These are phyloP conservation scores for Danio tinwini DNA, from an alignment of 2,797 vertebrate genomes.

Conservation along the genomic window DNA sequence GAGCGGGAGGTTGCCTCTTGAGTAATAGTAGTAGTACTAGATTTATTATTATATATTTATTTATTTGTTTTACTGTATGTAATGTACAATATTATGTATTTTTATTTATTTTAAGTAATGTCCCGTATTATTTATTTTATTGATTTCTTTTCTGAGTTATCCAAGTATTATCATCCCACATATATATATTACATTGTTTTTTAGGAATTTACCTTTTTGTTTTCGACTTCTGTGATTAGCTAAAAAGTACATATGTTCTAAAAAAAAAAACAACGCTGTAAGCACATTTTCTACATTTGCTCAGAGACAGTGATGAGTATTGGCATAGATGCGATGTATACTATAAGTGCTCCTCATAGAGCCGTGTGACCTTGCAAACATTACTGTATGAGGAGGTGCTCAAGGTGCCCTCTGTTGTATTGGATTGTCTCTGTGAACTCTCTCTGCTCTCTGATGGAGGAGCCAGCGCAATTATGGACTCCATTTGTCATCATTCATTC, in stretches of 20 bases:
- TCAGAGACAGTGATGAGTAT: neutral
- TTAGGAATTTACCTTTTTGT: no score
- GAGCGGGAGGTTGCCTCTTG: no score
- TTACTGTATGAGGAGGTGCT: constrained; percentile 28
- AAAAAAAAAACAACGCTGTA: neutral
- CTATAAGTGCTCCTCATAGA: constrained; percentile 33
- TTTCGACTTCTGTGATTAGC: neutral
- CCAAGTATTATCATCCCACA: no score
- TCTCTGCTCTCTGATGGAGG: constrained; percentile 50
- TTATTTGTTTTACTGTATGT: no score
- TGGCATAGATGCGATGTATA: constrained; percentile 1
- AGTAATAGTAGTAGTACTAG: no score
- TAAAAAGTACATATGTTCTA: neutral
- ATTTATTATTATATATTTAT: no score
- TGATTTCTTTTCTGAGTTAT: no score
- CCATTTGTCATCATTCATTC: constrained; percentile 56
- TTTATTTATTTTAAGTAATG: no score
- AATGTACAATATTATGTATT: no score
- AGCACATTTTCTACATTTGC: constrained; percentile 21
- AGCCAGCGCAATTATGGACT: constrained; percentile 49
- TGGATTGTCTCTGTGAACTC: constrained; percentile 52
- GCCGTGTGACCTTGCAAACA: constrained; percentile 20
- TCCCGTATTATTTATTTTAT: no score
- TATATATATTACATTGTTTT: no score
- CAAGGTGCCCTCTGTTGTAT: constrained; percentile 59